phyloP scores from a whole-genome alignment of 1,140 invertebrate genomes.

The Mercenaria mercenaria region DNA sequence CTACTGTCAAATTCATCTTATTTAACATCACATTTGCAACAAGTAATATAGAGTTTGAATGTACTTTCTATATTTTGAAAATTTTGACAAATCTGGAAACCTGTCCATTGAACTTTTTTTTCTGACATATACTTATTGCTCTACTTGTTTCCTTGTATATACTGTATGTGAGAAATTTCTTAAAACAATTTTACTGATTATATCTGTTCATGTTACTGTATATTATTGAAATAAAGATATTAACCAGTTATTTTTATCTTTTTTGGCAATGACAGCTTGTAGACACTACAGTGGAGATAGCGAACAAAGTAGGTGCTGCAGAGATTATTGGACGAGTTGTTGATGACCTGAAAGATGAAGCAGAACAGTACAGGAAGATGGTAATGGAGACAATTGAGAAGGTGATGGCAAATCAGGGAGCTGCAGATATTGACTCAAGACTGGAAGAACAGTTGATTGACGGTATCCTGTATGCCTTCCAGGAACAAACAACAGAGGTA shows the following conservation, averaged over 20 bases:
- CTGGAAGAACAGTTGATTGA: slow-evolving; percentile 99
- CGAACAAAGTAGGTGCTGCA: slow-evolving; percentile 98
- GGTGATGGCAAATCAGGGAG: slow-evolving; percentile 98
- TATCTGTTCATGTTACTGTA: no score
- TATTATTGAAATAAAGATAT: slow-evolving; percentile 20
- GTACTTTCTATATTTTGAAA: no score
- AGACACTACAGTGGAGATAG: slow-evolving; percentile 99
- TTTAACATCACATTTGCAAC: no score
- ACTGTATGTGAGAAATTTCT: no score
- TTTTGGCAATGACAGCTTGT: slow-evolving; percentile 90
- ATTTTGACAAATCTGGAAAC: no score
- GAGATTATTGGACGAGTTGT: slow-evolving; percentile 99
- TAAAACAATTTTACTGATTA: no score
- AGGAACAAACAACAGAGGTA: slow-evolving; percentile 99
- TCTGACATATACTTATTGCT: no score
- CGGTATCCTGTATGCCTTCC: slow-evolving; percentile 99
- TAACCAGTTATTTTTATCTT: background rate
- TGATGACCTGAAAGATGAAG: slow-evolving; percentile 99
- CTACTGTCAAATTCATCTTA: no score
- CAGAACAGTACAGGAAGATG: slow-evolving; percentile 99
- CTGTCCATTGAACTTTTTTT: no score
- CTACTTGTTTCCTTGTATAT: no score
- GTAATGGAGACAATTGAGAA: slow-evolving; percentile 99
- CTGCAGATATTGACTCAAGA: slow-evolving; percentile 98
- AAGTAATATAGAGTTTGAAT: no score